Evolutionary conservation across 2,888 invertebrate species (phyloP), one percentile per base, ranked within the genome.

Genomic region (Strigamia maritima): DNA sequence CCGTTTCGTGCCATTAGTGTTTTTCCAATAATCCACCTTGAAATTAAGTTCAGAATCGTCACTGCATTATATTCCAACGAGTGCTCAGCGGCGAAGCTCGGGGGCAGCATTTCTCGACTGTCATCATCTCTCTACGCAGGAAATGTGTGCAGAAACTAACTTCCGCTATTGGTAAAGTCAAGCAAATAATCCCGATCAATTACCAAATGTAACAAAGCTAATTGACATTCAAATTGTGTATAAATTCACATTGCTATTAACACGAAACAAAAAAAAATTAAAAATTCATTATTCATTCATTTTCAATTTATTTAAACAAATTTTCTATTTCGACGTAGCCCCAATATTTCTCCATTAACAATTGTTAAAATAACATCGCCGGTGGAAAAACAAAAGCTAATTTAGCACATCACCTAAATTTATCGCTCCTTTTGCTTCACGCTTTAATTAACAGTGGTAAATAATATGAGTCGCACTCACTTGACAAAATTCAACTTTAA

Each of bases 391-490:
- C 70, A 70, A 70, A 70, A 70, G 70, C 70, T 70, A 70, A 70
- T 70, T 70, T 70, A 70, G 70, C 70, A 70, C 70, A 70, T 70
- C 12, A 26, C 70, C 14, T 70, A 28, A 70, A 70, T 70, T 70
- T 70, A 70, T 70, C 26, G 70, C 70, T 24, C 70, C 70, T 70
- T 70, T 70, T 70, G 70, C 70, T 28, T 70, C 70, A 70, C 28
- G 70, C 70, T 70, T 70, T 70, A 70, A 70, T 70, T 70, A 70
- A 70, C 70, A 70, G 70, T 70, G 26, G 70, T 70, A 70, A 70
- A 70, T 70, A 70, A 70, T 70, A 70, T 28, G 70, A 70, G 70
- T 70, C 70, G 26, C 70, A 70, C 70, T 70, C 70, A 28, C 70
- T 70, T 70, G 70, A 70, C 70, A 28, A 70, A 70, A 70, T 70